Conservation (phyloP, 2,797 vertebrate genomes). For the Leptatherina wallacei region DNA sequence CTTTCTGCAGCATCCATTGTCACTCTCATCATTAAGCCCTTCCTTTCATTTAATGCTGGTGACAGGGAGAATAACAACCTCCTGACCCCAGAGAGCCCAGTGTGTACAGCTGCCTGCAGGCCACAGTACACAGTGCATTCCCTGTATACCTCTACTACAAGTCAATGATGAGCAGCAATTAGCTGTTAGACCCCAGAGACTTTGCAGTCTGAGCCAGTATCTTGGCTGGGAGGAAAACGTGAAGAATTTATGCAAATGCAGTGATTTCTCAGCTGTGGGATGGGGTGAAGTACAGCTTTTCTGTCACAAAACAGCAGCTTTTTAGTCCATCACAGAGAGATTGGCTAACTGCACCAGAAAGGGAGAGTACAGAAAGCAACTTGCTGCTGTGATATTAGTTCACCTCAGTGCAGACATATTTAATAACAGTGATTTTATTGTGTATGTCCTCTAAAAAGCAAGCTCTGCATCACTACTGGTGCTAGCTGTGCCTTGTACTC, state of each 20-base stretch:
- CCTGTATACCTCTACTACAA: constrained; percentile 4
- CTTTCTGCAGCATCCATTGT: constrained; percentile 23
- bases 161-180: constrained; percentile 32
- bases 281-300: constrained; percentile 29
- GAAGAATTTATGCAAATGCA: constrained; percentile 41
- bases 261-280: constrained; percentile 37
- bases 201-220: constrained; percentile 5
- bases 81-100: constrained; percentile 8
- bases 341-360: constrained; percentile 11
- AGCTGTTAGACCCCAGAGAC: constrained; percentile 25
- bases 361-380: neutral
- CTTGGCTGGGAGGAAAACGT: constrained; percentile 11
- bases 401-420: neutral
- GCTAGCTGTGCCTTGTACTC: neutral
- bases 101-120: constrained; percentile 18
- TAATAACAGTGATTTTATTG: neutral
- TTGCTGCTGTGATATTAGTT: neutral
- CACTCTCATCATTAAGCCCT: constrained; percentile 30
- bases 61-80: too few species aligned
- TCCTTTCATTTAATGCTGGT: constrained; percentile 49
- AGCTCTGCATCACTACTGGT: neutral
- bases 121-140: neutral
- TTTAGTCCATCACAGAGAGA: constrained; percentile 24
- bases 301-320: constrained; percentile 20
- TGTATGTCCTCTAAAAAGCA: too few species aligned